Conservation (phyloP, 2,888 invertebrate genomes). For the Coleophora flavipennella region DNA sequence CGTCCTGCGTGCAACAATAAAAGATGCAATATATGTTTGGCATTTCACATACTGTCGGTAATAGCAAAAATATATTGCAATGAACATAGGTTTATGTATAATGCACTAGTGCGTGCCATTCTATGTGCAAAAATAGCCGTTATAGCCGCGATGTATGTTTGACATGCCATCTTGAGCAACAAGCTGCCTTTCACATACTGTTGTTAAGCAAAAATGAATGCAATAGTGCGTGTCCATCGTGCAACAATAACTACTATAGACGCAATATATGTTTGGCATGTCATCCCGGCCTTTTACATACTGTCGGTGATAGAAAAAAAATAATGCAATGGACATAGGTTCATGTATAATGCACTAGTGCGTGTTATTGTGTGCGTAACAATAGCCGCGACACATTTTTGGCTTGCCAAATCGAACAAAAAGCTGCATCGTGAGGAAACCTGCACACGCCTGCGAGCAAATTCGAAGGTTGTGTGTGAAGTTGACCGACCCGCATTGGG, state of each 20-base stretch:
- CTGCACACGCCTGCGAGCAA: too few relatives aligned
- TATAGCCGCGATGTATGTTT: constrained; percentile 40
- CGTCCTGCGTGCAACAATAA: constrained; percentile 39
- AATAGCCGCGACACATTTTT: constrained; percentile 42
- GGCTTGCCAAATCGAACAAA: constrained; percentile 39
- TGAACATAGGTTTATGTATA: too few relatives aligned
- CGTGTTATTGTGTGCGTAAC: constrained; percentile 47
- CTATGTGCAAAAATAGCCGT: constrained; percentile 45
- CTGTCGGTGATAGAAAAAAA: constrained; percentile 56
- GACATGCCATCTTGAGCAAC: constrained; percentile 37
- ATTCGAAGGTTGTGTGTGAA: too few relatives aligned
- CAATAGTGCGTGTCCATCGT: constrained; percentile 48
- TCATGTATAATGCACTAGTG: constrained; percentile 49
- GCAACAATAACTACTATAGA: constrained; percentile 46
- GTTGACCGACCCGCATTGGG: too few relatives aligned
- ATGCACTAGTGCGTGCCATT: constrained; percentile 51
- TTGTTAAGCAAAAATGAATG: constrained; percentile 35
- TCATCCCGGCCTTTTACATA: constrained; percentile 50
- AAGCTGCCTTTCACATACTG: constrained; percentile 52
- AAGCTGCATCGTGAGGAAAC: too few relatives aligned
- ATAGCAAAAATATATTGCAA: constrained; percentile 48
- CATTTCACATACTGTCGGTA: constrained; percentile 47
- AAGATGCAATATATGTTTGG: constrained; percentile 41
- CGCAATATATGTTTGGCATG: constrained; percentile 38
- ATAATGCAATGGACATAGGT: too few relatives aligned